These are phyloP conservation scores for Nymphalis polychloros DNA, from an alignment of 2,888 invertebrate species.

Conservation along the genomic window DNA sequence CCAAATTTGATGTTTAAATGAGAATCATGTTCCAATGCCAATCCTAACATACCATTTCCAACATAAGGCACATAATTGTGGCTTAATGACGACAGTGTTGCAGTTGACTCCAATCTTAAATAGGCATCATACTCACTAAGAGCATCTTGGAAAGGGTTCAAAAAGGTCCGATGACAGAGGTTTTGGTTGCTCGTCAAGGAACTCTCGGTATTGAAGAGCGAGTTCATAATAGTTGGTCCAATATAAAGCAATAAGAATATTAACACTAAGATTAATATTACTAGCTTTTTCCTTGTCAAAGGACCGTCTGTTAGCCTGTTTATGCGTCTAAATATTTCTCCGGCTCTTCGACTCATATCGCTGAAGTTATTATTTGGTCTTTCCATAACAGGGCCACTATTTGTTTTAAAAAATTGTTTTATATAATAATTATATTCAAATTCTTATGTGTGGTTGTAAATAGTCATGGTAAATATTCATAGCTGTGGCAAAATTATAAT, in stretches of 20 bases:
- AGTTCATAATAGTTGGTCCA: conserved; percentile 84
- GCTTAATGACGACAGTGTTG: conserved; percentile 73
- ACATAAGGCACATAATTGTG: conserved; percentile 86
- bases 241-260: conserved; percentile 84
- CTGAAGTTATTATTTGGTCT: conserved; percentile 56
- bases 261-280: conserved; percentile 76
- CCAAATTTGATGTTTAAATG: conserved; percentile 85
- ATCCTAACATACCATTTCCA: conserved; percentile 88
- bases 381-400: conserved; percentile 58
- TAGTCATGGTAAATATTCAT: conserved; percentile 28
- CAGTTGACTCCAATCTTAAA: conserved; percentile 81
- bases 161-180: conserved; percentile 84
- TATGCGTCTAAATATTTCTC: conserved; percentile 69
- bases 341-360: conserved; percentile 74
- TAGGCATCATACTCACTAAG: conserved; percentile 85
- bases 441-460: conserved; percentile 19
- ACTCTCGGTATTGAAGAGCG: conserved; percentile 80
- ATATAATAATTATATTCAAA: background rate
- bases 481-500: conserved; percentile 12
- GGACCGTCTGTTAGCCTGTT: conserved; percentile 75
- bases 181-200: conserved; percentile 75
- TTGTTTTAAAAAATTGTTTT: conserved; percentile 19
- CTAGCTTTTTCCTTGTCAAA: conserved; percentile 74
- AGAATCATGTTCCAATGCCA: conserved; percentile 83
- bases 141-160: conserved; percentile 83